Base-by-base conservation (phyloP, 2,113 vertebrate species). In the Cyrtonyx montezumae region DNA sequence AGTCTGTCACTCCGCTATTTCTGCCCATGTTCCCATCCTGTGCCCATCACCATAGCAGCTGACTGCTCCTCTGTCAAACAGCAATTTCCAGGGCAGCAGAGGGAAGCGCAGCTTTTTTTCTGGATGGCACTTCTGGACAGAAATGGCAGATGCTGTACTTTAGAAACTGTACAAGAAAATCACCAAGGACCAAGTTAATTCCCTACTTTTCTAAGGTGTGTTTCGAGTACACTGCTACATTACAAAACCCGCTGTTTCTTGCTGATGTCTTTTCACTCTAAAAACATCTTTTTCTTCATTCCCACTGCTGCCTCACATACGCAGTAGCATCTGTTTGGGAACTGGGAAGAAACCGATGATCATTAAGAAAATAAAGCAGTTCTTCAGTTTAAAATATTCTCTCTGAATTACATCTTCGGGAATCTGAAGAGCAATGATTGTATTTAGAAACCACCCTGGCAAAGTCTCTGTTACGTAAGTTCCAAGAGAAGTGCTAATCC, bases 381-480 rank as follows among this genome's bases (percentile, higher is more conserved):
- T 82, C 67, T 87, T 65, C 36, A 83, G 43, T 53, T 89, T 56
- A 37, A 85, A 89, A 43, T 40, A 87, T 32, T 58, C 71, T 49
- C 32, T 79, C 69, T 90, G 85, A 83, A 32, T 88, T 91, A 70
- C 56, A 92, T 79, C 84, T 87, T 89, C 61, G 22, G 79, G 79
- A 83, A 90, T 23, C 12, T 48, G 63, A 79, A 90, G 40, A 94
- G 73, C 0, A 0, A 77, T 6, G n/a, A 87, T 45, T 19, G 43
- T 95, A 96, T 96, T 96, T 96, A 95, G 95, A 68, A 96, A 66
- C 91, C 89, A 85, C 91, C 94, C 84, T 36, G 71, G 63, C 89
- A 91, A 69, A 0, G 9, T n/a, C 34, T 77, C 74, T 40, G 51
- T 96, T 96, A 96, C 0, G 0, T 85, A 95, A 94, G 40, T 68